phyloP scores from a whole-genome alignment of 2,797 vertebrate species.

The Chelon auratus region DNA sequence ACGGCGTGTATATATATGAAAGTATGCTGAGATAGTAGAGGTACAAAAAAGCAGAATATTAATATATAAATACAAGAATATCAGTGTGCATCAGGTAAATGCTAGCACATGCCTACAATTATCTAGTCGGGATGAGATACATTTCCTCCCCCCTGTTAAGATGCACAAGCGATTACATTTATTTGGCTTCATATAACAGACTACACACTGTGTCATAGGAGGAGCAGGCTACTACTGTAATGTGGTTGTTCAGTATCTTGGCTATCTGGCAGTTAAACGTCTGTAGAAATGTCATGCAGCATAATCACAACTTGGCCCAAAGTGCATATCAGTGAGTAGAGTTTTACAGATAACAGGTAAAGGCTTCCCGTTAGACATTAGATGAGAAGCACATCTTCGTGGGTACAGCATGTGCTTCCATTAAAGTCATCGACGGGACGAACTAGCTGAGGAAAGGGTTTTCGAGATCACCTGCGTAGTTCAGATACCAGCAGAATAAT shows the following conservation, averaged over 20 bases:
- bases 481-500: constrained; percentile 35
- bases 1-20: not conserved
- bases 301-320: constrained; percentile 65
- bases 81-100: constrained; percentile 32
- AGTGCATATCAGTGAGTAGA: constrained; percentile 72
- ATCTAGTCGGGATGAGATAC: not conserved
- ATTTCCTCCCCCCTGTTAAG: constrained; percentile 7
- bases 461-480: constrained; percentile 35
- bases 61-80: constrained; percentile 29
- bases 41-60: constrained; percentile 8
- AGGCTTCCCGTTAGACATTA: constrained; percentile 38
- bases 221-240: constrained; percentile 25
- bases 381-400: constrained; percentile 18
- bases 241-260: constrained; percentile 26
- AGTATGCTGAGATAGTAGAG: not conserved
- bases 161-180: constrained; percentile 5
- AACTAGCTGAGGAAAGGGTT: constrained; percentile 5
- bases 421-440: constrained; percentile 6
- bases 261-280: constrained; percentile 44
- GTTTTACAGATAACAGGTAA: constrained; percentile 53
- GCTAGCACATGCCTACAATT: constrained; percentile 31
- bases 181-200: constrained; percentile 59
- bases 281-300: constrained; percentile 64
- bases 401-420: constrained; percentile 27
- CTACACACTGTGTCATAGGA: constrained; percentile 32